Base-by-base conservation (phyloP, 2,797 vertebrate genomes). In the Cossypha dichroa region DNA sequence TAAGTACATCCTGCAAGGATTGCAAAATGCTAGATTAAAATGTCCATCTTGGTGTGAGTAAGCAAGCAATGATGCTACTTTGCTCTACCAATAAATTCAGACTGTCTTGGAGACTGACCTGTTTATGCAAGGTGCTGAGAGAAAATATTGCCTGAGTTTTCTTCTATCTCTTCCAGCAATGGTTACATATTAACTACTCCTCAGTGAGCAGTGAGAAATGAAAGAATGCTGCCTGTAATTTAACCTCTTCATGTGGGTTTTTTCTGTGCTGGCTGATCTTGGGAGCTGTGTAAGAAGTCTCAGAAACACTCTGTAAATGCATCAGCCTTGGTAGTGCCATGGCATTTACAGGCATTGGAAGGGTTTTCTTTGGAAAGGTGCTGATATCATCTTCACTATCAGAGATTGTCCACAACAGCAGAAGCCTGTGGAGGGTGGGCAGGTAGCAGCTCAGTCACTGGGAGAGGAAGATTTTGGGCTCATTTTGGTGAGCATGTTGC, bases 121-220 rank as follows among this genome's bases (percentile, higher is more conserved):
- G 74, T 86, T 94, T 95, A 85, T 85, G 78, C 69, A 94, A 77
- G 76, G 36, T 73, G 70, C 13, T 64, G 33, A 78, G 62, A 82
- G 51, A 62, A 91, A 91, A 87, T 85, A 92, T 67, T 73, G 55
- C 74, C 23, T 0, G 4, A 62, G 40, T 83, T 93, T 92, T 74
- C 31, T 25, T 63, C 38, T 81, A 11, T 51, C 60, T 81, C 41
- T 93, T 84, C 38, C 33, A 86, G 34, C 31, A 76, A 13, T 3
- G 5, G 84, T 94, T 95, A 56, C 23, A 66, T 66, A 91, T 80
- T 82, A 91, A 96, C 91, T 81, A 96, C 91, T 81, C 33, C 18
- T 62, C 64, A 66, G 45, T 60, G 40, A 92, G 46, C 43, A 54
- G 21, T 8, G 80, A 85, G 78, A 74, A 85, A 85, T 87, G 52